Evolutionary conservation across 2,113 vertebrate species (phyloP).

Genomic region (Osmerus eperlanus): DNA sequence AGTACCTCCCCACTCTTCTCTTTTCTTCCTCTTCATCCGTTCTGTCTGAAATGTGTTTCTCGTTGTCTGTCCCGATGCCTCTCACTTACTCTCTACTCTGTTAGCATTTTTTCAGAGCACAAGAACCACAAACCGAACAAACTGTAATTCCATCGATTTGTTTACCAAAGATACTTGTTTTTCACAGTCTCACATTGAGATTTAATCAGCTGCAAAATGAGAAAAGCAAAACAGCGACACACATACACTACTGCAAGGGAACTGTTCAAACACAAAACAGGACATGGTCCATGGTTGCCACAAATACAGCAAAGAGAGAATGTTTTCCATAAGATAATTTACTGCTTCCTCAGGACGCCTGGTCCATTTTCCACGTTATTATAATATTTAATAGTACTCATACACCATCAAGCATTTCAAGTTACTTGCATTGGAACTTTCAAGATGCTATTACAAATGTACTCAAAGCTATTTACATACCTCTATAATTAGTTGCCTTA

Average conservation of each 20-base stretch:
- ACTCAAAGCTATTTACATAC: slow-evolving; percentile 12
- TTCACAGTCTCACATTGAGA: slow-evolving; percentile 45
- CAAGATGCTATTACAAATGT: slow-evolving; percentile 36
- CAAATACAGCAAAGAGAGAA: slow-evolving; percentile 48
- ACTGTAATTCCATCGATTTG: slow-evolving; percentile 31
- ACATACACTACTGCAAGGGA: slow-evolving; percentile 21
- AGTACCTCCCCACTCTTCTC: slow-evolving; percentile 27
- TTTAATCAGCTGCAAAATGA: slow-evolving; percentile 50
- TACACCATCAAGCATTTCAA: slow-evolving; percentile 51
- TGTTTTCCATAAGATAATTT: slow-evolving; percentile 44
- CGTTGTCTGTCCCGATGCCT: slow-evolving; percentile 59
- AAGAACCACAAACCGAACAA: slow-evolving; percentile 57
- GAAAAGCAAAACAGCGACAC: slow-evolving; percentile 51
- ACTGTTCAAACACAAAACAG: slow-evolving; percentile 41
- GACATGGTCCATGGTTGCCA: slow-evolving; percentile 45
- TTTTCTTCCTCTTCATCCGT: not conserved
- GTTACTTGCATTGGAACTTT: slow-evolving; percentile 28
- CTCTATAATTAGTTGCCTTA: slow-evolving; percentile 25
- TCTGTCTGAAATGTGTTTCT: slow-evolving; percentile 65
- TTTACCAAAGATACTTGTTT: slow-evolving; percentile 18
- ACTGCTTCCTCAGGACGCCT: slow-evolving; percentile 52
- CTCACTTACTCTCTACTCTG: slow-evolving; percentile 45
- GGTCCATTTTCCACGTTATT: slow-evolving; percentile 58
- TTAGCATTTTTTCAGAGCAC: slow-evolving; percentile 42
- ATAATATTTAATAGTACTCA: slow-evolving; percentile 63